These are phyloP conservation scores for Rotaria magnacalcarata DNA, from an alignment of 2,888 invertebrate species.

Conservation along the genomic window DNA sequence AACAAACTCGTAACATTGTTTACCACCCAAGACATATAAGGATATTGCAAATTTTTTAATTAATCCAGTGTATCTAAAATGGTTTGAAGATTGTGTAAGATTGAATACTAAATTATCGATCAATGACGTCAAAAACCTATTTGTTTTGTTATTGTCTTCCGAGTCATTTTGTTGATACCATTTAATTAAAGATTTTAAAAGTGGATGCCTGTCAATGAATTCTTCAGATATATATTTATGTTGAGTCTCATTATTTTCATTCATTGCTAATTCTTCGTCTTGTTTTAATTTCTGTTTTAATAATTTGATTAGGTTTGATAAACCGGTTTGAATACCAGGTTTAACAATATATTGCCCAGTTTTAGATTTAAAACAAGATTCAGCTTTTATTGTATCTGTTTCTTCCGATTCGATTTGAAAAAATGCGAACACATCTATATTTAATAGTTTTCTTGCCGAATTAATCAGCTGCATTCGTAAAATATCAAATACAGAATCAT, in stretches of 20 bases:
- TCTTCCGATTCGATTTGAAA: neutral
- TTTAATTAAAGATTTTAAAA: too few relatives aligned
- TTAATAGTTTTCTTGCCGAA: neutral
- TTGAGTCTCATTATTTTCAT: neutral
- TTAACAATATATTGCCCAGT: neutral
- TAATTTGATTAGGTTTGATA: neutral
- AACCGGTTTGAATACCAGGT: neutral
- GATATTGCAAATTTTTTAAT: neutral
- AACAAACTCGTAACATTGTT: neutral
- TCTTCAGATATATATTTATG: neutral
- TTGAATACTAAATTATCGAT: neutral
- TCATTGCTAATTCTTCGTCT: neutral
- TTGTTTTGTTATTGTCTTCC: rapidly evolving
- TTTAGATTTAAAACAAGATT: neutral
- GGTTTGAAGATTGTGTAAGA: neutral
- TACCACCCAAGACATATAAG: neutral
- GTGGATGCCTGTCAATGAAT: too few relatives aligned
- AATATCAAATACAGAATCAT: too few relatives aligned
- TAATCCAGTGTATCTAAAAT: neutral
- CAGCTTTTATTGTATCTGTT: neutral
- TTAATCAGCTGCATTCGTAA: neutral
- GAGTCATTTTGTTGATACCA: neutral
- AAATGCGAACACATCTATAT: neutral
- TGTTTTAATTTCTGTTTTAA: neutral
- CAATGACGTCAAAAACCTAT: neutral